A percentile compares a stretch with the other conserved stretches of the same genome.
These are phyloP conservation scores for Bombus impatiens DNA, from an alignment of 1,140 invertebrate genomes.

Conservation along the genomic window DNA sequence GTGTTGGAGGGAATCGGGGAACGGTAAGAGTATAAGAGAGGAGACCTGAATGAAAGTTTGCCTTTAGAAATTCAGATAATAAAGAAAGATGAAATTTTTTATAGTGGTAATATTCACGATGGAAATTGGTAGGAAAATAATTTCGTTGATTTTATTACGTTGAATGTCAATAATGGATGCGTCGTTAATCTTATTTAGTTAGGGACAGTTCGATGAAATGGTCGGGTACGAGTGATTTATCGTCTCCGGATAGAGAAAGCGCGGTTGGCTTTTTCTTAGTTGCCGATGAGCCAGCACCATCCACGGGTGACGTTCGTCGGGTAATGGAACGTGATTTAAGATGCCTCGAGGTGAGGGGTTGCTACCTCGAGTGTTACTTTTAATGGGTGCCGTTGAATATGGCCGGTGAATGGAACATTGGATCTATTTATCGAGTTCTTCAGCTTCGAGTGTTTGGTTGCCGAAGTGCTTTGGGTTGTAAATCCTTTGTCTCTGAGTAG, in stretches of 20 bases:
- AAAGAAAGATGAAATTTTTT: background rate
- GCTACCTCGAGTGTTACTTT: slow-evolving; percentile 4
- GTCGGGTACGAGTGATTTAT: slow-evolving; percentile 55
- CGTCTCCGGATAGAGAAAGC: background rate
- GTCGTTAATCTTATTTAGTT: slow-evolving; percentile 64
- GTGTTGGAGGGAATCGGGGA: background rate
- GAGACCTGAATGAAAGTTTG: background rate
- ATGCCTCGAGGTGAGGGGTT: background rate
- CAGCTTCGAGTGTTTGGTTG: background rate
- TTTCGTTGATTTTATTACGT: slow-evolving; percentile 51
- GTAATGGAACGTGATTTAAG: slow-evolving; percentile 29
- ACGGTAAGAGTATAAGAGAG: background rate
- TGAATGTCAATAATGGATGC: slow-evolving; percentile 15
- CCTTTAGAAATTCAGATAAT: background rate
- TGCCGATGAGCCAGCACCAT: background rate
- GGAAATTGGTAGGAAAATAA: slow-evolving; percentile 45
- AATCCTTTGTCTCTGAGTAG: background rate
- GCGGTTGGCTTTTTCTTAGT: background rate
- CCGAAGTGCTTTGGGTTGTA: background rate
- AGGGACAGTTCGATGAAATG: slow-evolving; percentile 44
- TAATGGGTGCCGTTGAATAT: slow-evolving; percentile 3
- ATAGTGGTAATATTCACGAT: background rate
- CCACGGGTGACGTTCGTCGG: background rate
- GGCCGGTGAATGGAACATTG: background rate
- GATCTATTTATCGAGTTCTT: slow-evolving; percentile 8